Percentiles rank a stretch among this genome's conserved stretches.
phyloP scores from a whole-genome alignment of 64 coral and sea anemone genomes.

The Dendrophyllia cribrosa region DNA sequence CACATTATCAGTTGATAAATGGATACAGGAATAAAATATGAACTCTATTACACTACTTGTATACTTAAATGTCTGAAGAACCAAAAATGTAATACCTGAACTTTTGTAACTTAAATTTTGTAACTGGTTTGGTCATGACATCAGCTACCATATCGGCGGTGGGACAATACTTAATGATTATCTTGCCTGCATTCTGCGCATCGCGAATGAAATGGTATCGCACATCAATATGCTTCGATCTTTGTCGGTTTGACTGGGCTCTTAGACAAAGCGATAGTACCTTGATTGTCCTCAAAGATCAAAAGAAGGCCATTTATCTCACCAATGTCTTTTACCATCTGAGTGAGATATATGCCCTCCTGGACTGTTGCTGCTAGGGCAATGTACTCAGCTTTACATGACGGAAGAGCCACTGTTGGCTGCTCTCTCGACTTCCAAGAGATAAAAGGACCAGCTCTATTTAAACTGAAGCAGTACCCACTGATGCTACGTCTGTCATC shows the following conservation, averaged over 20 bases:
- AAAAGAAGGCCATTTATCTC: too few species aligned
- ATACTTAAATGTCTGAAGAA: background rate
- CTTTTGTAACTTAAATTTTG: slow-evolving; percentile 35
- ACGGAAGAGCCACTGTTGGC: slow-evolving; percentile 23
- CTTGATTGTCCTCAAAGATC: slow-evolving; percentile 45
- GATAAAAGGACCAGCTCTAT: slow-evolving; percentile 26
- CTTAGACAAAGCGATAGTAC: slow-evolving; percentile 41
- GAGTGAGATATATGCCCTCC: slow-evolving; percentile 36
- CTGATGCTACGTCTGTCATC: slow-evolving; percentile 44
- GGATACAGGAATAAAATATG: too few species aligned
- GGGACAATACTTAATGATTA: slow-evolving; percentile 34
- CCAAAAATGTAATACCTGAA: slow-evolving; percentile 42
- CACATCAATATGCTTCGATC: slow-evolving; percentile 47
- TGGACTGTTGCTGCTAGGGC: slow-evolving; percentile 15
- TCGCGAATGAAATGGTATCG: background rate
- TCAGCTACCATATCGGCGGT: slow-evolving; percentile 27
- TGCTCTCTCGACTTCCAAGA: slow-evolving; percentile 62
- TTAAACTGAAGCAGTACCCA: slow-evolving; percentile 45
- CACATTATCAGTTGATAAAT: too few species aligned
- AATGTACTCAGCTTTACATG: slow-evolving; percentile 52
- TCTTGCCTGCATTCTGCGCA: background rate
- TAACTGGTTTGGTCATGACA: slow-evolving; percentile 33
- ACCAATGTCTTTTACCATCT: slow-evolving; percentile 14
- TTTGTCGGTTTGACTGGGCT: slow-evolving; percentile 33
- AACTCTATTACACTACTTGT: too few species aligned